Base-by-base conservation (phyloP, 2,888 invertebrate genomes). In the Cosmorhoe ocellata region DNA sequence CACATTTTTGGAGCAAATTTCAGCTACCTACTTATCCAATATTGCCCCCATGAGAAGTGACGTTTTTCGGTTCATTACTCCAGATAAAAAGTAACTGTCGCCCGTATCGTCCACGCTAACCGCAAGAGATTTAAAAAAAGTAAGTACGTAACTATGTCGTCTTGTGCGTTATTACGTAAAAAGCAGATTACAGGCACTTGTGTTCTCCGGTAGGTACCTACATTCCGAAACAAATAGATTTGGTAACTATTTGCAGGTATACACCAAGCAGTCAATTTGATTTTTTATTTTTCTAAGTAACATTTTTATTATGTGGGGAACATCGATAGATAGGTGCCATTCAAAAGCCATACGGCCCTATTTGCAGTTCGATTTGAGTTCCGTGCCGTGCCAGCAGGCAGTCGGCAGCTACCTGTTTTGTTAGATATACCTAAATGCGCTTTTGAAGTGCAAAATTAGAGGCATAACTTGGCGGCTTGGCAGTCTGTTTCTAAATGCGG, bases 401-500 rank as follows among this genome's bases (percentile, higher is more conserved):
- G 24, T 6, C 24, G 24, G 13, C 11, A 12, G 27, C 18, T 13
- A 30, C 33, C 51, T 46, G 51, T 11, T 42, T 42, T 42, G n/a
- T 11, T n/a, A n/a, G n/a, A n/a, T n/a, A 46, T 13, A 22, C 27
- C 33, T 31, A 42, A 46, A 46, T 37, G 33, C 27, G 18, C 26
- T 13, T 27, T 12, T 38, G 42, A 46, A 58, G 62, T 52, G 54
- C 56, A 59, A 65, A 69, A 72, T 72, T 69, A 70, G 66, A 64
- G 61, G 53, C 59, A 63, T 64, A 66, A 68, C 60, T 67, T 68
- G 68, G 63, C 63, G 63, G 71, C 58, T 69, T 66, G 67, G 61
- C 64, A 65, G 71, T 66, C 67, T 67, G 71, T 67, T 71, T 65
- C 70, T 67, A 67, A 73, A 74, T 69, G 69, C 69, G 68, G 68